Evolutionary conservation across 2,888 invertebrate genomes (phyloP).

Genomic region (Lepidocyrtoides sp.): DNA sequence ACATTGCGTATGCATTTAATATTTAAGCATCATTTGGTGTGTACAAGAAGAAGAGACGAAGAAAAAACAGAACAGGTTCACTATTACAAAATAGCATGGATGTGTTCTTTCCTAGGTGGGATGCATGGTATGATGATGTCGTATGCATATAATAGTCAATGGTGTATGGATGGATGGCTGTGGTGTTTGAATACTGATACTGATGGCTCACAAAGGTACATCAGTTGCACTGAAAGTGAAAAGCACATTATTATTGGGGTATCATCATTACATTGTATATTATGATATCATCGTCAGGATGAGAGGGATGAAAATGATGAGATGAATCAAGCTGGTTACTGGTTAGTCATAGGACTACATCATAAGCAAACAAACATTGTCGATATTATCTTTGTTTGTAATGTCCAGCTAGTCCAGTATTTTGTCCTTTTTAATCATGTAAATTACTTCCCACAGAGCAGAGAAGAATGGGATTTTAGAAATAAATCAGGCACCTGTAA

Average conservation of each 20-base stretch:
- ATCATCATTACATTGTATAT: background rate
- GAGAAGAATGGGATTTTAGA: conserved; percentile 19
- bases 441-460: conserved; percentile 69
- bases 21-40: background rate
- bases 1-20: conserved; percentile 27
- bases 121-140: too few species aligned
- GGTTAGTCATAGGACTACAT: background rate
- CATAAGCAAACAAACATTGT: background rate
- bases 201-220: conserved; percentile 7
- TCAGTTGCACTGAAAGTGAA: conserved; percentile 62
- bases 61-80: conserved; percentile 72
- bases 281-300: background rate
- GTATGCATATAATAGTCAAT: too few species aligned
- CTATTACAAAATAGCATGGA: conserved; percentile 40
- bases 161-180: too few species aligned
- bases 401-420: conserved; percentile 50
- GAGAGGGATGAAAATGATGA: background rate
- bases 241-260: conserved; percentile 56
- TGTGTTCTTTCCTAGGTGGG: background rate
- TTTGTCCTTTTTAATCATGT: conserved; percentile 55
- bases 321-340: conserved; percentile 1
- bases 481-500: conserved; percentile 51
- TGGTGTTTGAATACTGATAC: conserved; percentile 5
- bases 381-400: conserved; percentile 61
- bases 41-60: background rate